Evolutionary conservation across 1,140 invertebrate species (phyloP), one percentile per base, ranked within the genome.

Genomic region (Wiebesia pumilae): DNA sequence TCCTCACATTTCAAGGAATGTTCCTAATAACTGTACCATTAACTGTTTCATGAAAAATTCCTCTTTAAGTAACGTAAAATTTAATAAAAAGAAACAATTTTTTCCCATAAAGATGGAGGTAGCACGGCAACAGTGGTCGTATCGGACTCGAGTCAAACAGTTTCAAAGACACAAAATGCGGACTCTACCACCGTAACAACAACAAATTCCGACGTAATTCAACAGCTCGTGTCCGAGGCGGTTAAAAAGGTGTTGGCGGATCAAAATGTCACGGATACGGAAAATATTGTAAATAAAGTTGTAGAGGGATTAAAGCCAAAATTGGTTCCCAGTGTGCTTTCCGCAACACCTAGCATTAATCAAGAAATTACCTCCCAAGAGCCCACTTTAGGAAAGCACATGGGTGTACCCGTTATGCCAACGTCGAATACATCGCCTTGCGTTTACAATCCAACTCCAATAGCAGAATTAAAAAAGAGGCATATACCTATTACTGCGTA

Each of bases 371-470:
- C n/a, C 38, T 58, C 43, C 24, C 43, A 78, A 47, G 69, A 85
- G 33, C 35, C 58, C 47, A 12, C n/a, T 21, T 24, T 83, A 33
- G 78, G 51, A 40, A 71, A 78, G 38, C 62, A 81, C 78, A 24
- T 75, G 19, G 54, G 47, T 82, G 85, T 84, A 81, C 38, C 91
- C 83, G 73, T 81, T 88, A 65, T 85, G 27, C 85, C 88, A 79
- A 88, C 87, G n/a, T 33, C 87, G 9, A 89, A 87, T 47, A 33
- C 87, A 7, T 88, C 83, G 30, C 85, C 89, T 19, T 91, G 91
- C 67, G 91, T 92, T 58, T 96, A 96, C 88, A 96, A 95, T 90
- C 95, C 95, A 24, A 96, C 95, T 0, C 95, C 95, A 0, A 95
- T 96, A 87, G 92, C 93, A 24, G 94, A 95, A 90, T 87, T 96